These are phyloP conservation scores for Microcebus murinus DNA, from an alignment of 2,113 vertebrate genomes.

Conservation along the genomic window DNA sequence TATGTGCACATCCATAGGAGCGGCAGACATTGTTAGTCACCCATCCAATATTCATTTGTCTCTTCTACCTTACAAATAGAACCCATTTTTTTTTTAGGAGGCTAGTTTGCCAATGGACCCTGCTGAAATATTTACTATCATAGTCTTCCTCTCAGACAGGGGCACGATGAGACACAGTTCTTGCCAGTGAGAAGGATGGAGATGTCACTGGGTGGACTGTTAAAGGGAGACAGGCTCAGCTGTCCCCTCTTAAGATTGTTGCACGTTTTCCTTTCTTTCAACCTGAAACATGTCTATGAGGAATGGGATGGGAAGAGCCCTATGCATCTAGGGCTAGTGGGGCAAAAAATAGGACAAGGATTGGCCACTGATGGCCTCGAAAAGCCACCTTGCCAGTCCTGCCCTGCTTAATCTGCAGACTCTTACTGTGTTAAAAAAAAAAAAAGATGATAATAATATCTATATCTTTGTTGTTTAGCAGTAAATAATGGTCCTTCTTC, in stretches of 20 bases:
- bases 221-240: background rate
- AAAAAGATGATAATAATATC: too few species aligned
- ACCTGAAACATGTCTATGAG: background rate
- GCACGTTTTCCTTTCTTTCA: background rate
- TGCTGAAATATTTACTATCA: slow-evolving; percentile 7
- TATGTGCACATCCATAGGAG: background rate
- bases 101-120: background rate
- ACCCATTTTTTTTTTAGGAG: background rate
- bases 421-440: background rate
- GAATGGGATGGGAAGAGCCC: too few species aligned
- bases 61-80: slow-evolving; percentile 14
- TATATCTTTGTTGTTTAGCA: background rate
- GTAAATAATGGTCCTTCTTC: background rate
- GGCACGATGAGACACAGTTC: background rate
- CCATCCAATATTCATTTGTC: slow-evolving; percentile 34
- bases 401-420: background rate
- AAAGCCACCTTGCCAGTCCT: background rate
- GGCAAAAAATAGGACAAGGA: background rate
- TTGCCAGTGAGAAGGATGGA: background rate
- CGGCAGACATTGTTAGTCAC: slow-evolving; percentile 9
- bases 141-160: background rate
- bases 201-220: background rate
- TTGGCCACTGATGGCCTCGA: background rate
- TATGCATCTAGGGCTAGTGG: background rate
- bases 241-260: background rate